Base-by-base conservation (phyloP, 2,113 vertebrate species). In the Hippocampus barbouri region DNA sequence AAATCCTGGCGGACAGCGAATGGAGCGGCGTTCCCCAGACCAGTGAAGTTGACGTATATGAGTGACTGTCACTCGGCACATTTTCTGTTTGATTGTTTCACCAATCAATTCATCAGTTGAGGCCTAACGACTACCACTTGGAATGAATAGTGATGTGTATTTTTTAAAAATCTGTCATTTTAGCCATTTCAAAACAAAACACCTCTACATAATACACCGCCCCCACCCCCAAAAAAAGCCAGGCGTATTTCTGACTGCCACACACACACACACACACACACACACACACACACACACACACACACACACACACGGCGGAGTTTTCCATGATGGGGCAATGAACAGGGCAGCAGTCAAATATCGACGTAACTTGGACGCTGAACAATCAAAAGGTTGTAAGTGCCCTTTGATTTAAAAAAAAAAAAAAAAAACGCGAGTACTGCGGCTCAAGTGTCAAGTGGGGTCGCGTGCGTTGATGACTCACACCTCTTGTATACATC, bases 301-400 rank as follows among this genome's bases (percentile, higher is more conserved):
- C 72, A 70, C 71, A 25, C 25, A 25, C 25, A 25, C 72, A 70
- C 71, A 5, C n/a, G 41, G 49, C 56, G 38, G 67, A 72, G 66
- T 62, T 77, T 86, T 80, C 83, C 83, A 78, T 70, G 75, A 77
- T 70, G 79, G 14, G 14, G 2, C 63, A 70, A 66, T 16, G 34
- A 62, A 62, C 60, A 9, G 30, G 16, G 21, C 60, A 62, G 60
- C 11, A n/a, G 51, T 54, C 51, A n/a, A 54, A n/a, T n/a, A 9
- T n/a, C 7, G 51, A 20, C 51, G 51, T n/a, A 10, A 21, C 51
- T 11, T 9, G 21, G 2, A 23, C 15, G 53, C 9, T n/a, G 8
- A 54, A n/a, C 20, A n/a, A 54, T 54, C 4, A 54, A 54, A 54
- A n/a, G 20, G 8, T n/a, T 51, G 16, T 5, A 51, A 20, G 49